phyloP scores from a whole-genome alignment of 2,113 vertebrate genomes.

The Phylloscopus trochilus region DNA sequence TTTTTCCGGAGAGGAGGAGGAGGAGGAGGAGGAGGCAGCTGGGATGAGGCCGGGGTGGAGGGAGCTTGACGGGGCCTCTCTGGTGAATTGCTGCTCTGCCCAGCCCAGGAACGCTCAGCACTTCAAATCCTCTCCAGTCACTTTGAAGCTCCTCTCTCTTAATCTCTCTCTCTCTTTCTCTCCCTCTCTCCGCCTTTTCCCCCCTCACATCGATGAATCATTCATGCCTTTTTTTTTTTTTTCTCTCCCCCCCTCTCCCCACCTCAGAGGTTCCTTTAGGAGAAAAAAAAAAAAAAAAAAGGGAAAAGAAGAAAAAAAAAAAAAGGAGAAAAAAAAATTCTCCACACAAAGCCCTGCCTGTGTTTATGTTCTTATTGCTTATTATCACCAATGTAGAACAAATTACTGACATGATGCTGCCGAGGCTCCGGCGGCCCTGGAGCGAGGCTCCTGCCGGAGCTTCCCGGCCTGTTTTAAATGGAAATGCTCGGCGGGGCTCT shows the following conservation, averaged over 20 bases:
- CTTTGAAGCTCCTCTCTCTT: slow-evolving; percentile 73
- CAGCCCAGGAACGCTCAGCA: slow-evolving; percentile 66
- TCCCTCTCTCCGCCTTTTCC: not conserved
- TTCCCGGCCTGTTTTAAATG: not conserved
- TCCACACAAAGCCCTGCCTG: slow-evolving; percentile 45
- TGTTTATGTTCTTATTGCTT: slow-evolving; percentile 47
- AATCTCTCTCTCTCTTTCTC: slow-evolving; percentile 45
- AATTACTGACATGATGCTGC: slow-evolving; percentile 62
- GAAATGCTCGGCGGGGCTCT: not conserved
- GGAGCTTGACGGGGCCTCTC: slow-evolving; percentile 65
- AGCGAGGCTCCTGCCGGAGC: not conserved
- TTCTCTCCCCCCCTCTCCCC: accelerated
- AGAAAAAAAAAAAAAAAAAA: not conserved
- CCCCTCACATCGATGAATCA: slow-evolving; percentile 62
- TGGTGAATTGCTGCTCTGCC: slow-evolving; percentile 67
- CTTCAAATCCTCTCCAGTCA: slow-evolving; percentile 68
- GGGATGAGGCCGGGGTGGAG: not conserved
- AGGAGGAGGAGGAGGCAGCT: slow-evolving; percentile 7
- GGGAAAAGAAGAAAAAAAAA: not conserved
- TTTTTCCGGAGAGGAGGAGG: not conserved
- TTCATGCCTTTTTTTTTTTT: slow-evolving; percentile 23
- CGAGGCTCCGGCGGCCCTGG: not conserved
- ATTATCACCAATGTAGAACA: slow-evolving; percentile 64
- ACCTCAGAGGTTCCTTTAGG: not conserved
- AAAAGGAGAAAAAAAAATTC: not conserved